These are phyloP conservation scores for Setophaga petechia DNA, from an alignment of 2,113 vertebrate genomes.

Conservation along the genomic window DNA sequence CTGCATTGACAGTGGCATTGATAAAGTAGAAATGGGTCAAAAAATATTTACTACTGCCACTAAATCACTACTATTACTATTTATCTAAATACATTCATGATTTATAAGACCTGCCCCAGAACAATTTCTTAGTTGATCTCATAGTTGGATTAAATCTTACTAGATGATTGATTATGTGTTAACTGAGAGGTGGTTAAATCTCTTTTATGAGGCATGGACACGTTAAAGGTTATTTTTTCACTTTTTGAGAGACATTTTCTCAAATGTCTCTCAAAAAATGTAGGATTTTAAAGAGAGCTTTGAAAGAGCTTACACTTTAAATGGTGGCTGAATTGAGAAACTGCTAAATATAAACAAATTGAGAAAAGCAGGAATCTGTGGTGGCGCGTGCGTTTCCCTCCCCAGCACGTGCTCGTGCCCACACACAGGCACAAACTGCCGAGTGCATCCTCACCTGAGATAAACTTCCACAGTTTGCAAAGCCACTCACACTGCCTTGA, in stretches of 20 bases:
- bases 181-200: conserved; percentile 2
- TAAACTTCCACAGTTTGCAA: background rate
- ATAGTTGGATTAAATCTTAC: conserved; percentile 18
- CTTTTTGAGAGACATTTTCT: background rate
- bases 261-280: background rate
- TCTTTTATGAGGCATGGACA: background rate
- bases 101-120: background rate
- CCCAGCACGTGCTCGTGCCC: background rate
- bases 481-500: rapidly evolving
- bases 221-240: background rate
- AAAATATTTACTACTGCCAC: background rate
- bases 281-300: background rate
- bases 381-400: rapidly evolving
- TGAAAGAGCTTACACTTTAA: background rate
- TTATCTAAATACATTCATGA: conserved; percentile 10
- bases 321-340: background rate
- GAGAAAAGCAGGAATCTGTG: background rate
- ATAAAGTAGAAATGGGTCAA: conserved; percentile 40
- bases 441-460: background rate
- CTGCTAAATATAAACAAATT: conserved; percentile 2
- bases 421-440: background rate
- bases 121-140: background rate
- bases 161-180: conserved; percentile 9
- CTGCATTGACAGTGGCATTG: conserved; percentile 2
- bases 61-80: background rate